These are phyloP conservation scores for Sapayoa aenigma DNA, from an alignment of 2,113 vertebrate genomes.

Conservation along the genomic window DNA sequence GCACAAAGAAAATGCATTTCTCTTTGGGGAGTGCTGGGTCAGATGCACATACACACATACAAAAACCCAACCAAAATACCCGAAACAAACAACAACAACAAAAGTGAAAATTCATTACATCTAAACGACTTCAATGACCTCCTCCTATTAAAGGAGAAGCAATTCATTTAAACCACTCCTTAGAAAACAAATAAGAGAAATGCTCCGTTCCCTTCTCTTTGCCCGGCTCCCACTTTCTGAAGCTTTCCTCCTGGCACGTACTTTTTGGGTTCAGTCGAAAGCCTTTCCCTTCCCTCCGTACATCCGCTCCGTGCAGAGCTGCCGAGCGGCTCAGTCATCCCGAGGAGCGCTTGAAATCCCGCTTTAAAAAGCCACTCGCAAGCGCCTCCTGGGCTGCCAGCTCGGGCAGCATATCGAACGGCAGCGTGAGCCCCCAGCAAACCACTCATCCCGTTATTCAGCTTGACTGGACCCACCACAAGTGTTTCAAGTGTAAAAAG, in stretches of 20 bases:
- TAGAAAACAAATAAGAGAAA: background rate
- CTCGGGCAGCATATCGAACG: background rate
- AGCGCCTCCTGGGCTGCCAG: background rate
- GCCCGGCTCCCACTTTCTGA: background rate
- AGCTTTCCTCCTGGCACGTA: background rate
- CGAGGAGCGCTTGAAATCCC: background rate
- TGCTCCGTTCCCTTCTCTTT: background rate
- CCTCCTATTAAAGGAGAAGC: background rate
- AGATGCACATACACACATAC: background rate
- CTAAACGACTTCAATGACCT: background rate
- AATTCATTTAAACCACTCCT: background rate
- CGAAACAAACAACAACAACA: too few relatives aligned
- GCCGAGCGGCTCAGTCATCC: background rate
- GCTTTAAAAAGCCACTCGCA: background rate
- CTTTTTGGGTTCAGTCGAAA: constrained; percentile 6
- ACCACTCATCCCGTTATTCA: background rate
- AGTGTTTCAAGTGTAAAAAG: background rate
- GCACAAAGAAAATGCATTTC: background rate
- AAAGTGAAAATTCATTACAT: background rate
- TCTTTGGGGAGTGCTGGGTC: background rate
- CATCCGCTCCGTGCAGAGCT: background rate
- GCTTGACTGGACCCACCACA: background rate
- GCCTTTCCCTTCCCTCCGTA: background rate
- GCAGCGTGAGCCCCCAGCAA: background rate
- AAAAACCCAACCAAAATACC: background rate